These are phyloP conservation scores for Dynastes grantii DNA, from an alignment of 2,888 invertebrate species.

Conservation along the genomic window DNA sequence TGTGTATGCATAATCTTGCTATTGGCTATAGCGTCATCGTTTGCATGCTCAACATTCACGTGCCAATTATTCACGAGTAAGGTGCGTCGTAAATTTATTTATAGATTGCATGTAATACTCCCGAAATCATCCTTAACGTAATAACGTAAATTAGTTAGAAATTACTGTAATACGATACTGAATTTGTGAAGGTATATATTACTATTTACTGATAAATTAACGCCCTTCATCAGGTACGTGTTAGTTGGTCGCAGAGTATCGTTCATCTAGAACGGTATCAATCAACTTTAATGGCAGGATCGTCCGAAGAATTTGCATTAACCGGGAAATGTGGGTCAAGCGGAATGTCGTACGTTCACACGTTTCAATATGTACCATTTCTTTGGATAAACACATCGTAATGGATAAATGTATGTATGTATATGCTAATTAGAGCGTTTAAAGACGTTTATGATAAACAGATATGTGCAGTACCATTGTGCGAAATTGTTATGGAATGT, in stretches of 20 bases:
- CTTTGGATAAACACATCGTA: neutral
- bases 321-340: slow-evolving; percentile 39
- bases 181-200: neutral
- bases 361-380: slow-evolving; percentile 3
- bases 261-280: slow-evolving; percentile 24
- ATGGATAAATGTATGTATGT: neutral
- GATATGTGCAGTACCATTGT: neutral
- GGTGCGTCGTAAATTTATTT: slow-evolving; percentile 9
- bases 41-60: neutral
- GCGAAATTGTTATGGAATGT: too few relatives aligned
- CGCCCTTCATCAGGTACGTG: neutral
- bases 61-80: neutral
- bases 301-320: slow-evolving; percentile 32
- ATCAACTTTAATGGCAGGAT: slow-evolving; percentile 3
- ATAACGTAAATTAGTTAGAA: slow-evolving; percentile 1
- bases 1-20: too few relatives aligned
- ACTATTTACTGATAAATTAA: neutral
- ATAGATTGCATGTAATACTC: neutral
- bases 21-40: neutral
- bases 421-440: neutral
- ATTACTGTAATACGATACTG: neutral
- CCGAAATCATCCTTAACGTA: neutral
- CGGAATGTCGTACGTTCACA: slow-evolving; percentile 13
- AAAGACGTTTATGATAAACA: too few relatives aligned
- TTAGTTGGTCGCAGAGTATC: neutral